Base-by-base conservation (phyloP, 2,888 invertebrate genomes). In the Sinopyrophorus schimmeli region DNA sequence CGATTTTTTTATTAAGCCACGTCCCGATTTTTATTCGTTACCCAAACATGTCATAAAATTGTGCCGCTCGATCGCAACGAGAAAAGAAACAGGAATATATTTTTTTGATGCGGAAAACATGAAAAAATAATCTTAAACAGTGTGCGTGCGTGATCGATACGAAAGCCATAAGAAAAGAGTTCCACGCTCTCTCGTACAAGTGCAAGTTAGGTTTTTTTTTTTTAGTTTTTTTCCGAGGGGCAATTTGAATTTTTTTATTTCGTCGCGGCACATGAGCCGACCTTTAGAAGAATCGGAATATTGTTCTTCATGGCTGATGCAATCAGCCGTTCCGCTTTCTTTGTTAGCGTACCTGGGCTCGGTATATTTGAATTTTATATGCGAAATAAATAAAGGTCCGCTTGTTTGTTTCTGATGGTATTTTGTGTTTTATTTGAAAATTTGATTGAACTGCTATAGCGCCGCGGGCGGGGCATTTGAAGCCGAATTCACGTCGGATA, bases 321-420 rank as follows among this genome's bases (percentile, higher is more conserved):
- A 55, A 52, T 52, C 52, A 47, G 31, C 26, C 24, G 38, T 42
- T 46, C 46, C 34, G 58, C 53, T 58, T 53, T 54, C 57, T 58
- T 58, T 55, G 49, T 58, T 54, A 49, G 47, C 11, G 51, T 59
- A 57, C 57, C 56, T 56, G 56, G 53, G 47, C 46, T 38, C 43
- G 47, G 44, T 48, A 37, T 48, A 59, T 57, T 54, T 57, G 57
- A 57, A 59, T 59, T 57, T 59, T 57, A 53, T 55, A 59, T 57
- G 55, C 51, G 53, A 48, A 59, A 59, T 59, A 57, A 59, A 55
- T 59, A 59, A 55, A 46, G 47, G 41, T 44, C 41, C 41, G 47
- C 47, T 52, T 52, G 52, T 47, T 52, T 52, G 47, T 42, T 43
- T 46, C 41, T 32, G 40, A 47, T 46, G 31, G 44, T 47, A 41